A percentile compares a stretch with the other conserved stretches of the same genome.
These are phyloP conservation scores for Orius insidiosus DNA, from an alignment of 1,140 invertebrate species.

Conservation along the genomic window DNA sequence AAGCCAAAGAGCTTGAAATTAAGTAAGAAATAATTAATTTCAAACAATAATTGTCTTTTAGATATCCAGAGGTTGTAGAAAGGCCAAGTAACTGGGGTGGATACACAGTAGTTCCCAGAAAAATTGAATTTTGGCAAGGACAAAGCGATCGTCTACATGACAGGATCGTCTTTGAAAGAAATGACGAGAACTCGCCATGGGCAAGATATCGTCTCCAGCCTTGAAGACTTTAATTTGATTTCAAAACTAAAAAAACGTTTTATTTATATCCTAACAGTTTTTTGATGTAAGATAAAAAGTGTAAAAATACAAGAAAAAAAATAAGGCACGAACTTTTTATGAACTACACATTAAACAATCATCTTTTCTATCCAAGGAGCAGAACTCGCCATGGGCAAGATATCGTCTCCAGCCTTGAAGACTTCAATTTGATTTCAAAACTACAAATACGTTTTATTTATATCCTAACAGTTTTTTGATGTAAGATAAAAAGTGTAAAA, in stretches of 20 bases:
- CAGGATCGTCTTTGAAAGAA: slow-evolving; percentile 53
- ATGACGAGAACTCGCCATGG: background rate
- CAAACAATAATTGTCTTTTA: too few relatives aligned
- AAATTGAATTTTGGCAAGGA: slow-evolving; percentile 92
- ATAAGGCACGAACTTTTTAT: slow-evolving; percentile 21
- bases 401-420: too few relatives aligned
- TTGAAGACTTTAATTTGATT: too few relatives aligned
- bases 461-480: too few relatives aligned
- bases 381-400: too few relatives aligned
- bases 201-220: background rate
- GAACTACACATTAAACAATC: slow-evolving; percentile 71
- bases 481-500: too few relatives aligned
- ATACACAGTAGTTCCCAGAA: slow-evolving; percentile 58
- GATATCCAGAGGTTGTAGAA: background rate
- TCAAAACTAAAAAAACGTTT: too few relatives aligned
- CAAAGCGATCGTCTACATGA: slow-evolving; percentile 86
- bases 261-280: too few relatives aligned
- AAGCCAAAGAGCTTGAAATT: slow-evolving; percentile 41
- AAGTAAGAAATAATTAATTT: slow-evolving; percentile 25
- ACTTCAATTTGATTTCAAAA: too few relatives aligned
- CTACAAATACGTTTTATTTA: too few relatives aligned
- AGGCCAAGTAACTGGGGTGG: slow-evolving; percentile 29
- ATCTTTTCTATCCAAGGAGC: slow-evolving; percentile 79
- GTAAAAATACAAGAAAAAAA: background rate
- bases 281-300: too few relatives aligned